These are phyloP conservation scores for Antennarius maculatus DNA, from an alignment of 2,797 vertebrate species.

Conservation along the genomic window DNA sequence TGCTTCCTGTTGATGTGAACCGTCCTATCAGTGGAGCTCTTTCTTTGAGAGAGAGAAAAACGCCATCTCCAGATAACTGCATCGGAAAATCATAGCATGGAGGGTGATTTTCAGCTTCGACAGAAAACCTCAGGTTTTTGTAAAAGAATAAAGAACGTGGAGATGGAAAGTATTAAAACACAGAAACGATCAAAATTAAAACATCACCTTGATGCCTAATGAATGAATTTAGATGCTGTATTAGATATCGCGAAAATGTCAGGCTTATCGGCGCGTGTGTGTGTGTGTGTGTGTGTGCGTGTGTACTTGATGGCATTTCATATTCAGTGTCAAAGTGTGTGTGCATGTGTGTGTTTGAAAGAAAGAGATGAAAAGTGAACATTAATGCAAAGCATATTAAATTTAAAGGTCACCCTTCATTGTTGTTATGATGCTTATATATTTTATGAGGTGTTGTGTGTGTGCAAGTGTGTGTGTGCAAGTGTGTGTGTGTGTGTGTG, in stretches of 20 bases:
- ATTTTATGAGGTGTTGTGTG: not conserved
- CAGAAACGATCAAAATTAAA: too few species aligned
- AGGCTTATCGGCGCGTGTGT: not conserved
- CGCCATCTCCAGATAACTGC: too few species aligned
- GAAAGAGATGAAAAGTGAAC: too few species aligned
- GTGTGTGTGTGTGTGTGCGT: not conserved
- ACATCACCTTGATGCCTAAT: too few species aligned
- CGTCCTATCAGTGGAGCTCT: not conserved
- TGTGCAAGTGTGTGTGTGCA: not conserved
- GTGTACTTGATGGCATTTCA: not conserved
- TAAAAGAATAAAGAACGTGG: not conserved
- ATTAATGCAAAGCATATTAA: not conserved
- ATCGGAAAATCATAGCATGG: too few species aligned
- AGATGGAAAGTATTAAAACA: not conserved
- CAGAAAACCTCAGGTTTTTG: too few species aligned
- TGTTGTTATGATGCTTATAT: not conserved
- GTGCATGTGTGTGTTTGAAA: slow-evolving; percentile 1
- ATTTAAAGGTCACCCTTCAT: not conserved
- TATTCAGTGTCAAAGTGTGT: too few species aligned
- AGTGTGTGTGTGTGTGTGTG: too few species aligned
- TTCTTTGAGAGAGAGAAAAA: not conserved
- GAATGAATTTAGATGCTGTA: too few species aligned
- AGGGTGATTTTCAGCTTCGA: too few species aligned
- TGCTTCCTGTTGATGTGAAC: not conserved
- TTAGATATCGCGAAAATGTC: too few species aligned